A percentile compares a stretch with the other conserved stretches of the same genome.
phyloP scores from a whole-genome alignment of 2,113 vertebrate genomes.

The Chiloscyllium plagiosum region DNA sequence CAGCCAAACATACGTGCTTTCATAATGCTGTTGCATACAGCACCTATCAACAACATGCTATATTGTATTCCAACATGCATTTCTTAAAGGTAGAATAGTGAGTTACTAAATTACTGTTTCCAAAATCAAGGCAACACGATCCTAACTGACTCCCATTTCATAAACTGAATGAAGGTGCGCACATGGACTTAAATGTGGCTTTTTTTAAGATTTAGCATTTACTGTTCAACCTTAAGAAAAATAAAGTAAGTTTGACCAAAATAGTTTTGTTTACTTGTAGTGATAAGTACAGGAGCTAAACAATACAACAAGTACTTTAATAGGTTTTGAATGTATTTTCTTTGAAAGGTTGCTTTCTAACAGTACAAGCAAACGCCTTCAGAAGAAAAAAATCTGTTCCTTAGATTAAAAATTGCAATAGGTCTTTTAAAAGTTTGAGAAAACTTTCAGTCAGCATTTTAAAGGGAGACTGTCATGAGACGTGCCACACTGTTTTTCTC shows the following conservation, averaged over 20 bases:
- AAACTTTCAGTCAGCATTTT: neutral
- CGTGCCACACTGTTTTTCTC: neutral
- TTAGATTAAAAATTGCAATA: neutral
- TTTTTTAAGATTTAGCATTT: slow-evolving; percentile 27
- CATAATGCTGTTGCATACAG: slow-evolving; percentile 3
- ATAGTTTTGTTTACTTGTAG: neutral
- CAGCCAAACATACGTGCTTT: slow-evolving; percentile 17
- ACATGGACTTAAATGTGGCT: neutral
- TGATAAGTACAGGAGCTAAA: neutral
- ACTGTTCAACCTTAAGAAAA: neutral
- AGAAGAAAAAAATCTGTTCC: neutral
- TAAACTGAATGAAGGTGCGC: neutral
- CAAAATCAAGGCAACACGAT: slow-evolving; percentile 12
- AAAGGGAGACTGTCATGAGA: neutral
- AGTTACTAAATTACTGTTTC: neutral
- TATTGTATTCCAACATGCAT: neutral
- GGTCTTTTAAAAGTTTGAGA: neutral
- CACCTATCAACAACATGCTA: slow-evolving; percentile 14
- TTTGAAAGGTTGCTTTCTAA: neutral
- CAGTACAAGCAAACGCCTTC: neutral
- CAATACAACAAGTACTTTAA: too few species aligned
- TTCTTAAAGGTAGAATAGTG: slow-evolving; percentile 26
- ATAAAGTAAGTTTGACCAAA: slow-evolving; percentile 6
- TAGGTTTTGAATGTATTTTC: neutral
- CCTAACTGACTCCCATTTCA: neutral